Evolutionary conservation across 2,888 invertebrate species (phyloP).

Genomic region (Druceiella hillmani): DNA sequence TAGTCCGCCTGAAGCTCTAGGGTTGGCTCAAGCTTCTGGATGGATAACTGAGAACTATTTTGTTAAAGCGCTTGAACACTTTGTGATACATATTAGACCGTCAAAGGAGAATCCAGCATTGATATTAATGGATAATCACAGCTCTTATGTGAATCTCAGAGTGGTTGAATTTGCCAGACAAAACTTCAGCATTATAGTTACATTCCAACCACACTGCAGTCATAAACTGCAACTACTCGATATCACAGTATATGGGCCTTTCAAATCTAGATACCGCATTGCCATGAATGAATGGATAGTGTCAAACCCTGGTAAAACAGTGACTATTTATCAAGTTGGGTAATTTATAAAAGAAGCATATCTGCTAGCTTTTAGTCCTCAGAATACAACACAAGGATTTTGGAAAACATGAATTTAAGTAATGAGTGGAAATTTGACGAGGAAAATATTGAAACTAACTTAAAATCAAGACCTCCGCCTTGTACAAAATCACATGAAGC

Average conservation of each 20-base stretch:
- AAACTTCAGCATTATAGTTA: conserved; percentile 17
- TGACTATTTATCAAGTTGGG: conserved; percentile 21
- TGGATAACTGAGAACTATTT: conserved; percentile 22
- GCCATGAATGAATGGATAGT: conserved; percentile 21
- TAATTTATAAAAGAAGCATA: conserved; percentile 18
- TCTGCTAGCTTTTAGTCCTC: conserved; percentile 19
- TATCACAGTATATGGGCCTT: conserved; percentile 17
- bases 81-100: conserved; percentile 20
- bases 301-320: conserved; percentile 22
- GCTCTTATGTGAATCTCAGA: conserved; percentile 20
- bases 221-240: conserved; percentile 21
- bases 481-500: conserved; percentile 10
- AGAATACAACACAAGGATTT: too few species aligned
- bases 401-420: conserved; percentile 15
- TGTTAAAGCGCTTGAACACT: conserved; percentile 21
- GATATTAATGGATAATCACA: conserved; percentile 21
- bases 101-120: conserved; percentile 21
- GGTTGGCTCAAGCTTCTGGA: conserved; percentile 19
- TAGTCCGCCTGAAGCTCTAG: conserved; percentile 20
- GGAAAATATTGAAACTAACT: conserved; percentile 8
- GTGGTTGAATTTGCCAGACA: conserved; percentile 19
- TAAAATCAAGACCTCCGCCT: conserved; percentile 13
- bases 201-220: conserved; percentile 22
- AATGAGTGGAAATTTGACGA: conserved; percentile 8
- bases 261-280: conserved; percentile 16